Base-by-base conservation (phyloP, 2,888 invertebrate genomes). In the Pyrrhosoma nymphula region DNA sequence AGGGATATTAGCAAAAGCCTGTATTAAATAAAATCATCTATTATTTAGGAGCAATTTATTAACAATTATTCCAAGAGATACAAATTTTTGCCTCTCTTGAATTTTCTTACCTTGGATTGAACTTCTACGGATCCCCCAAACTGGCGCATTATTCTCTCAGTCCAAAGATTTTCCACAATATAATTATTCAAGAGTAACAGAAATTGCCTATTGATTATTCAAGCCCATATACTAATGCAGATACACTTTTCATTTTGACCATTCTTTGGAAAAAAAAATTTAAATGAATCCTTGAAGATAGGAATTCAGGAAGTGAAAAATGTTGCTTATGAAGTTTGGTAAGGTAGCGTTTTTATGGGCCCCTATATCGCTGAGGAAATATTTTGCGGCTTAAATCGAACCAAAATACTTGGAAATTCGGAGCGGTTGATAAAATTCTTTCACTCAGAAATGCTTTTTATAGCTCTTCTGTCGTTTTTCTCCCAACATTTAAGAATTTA, bases 321-420 rank as follows among this genome's bases (percentile, higher is more conserved):
- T 35, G 8, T 35, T 26, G 30, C 35, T 82, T 30, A 18, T 82
- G 18, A 35, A 30, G 35, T 16, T 82, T 82, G 26, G n/a, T 35
- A 16, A 26, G 82, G 1, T 35, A 35, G 16, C 82, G 82, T 82
- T 82, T 82, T 82, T 35, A 82, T 69, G 26, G 69, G 26, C 35
- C 8, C 35, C 30, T 16, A 14, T 82, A 82, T 82, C 35, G 16
- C 35, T 2, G 20, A 56, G 55, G n/a, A 89, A 55, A 56, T 89
- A 89, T 89, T 56, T 89, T 56, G 47, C 26, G 56, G n/a, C 55
- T 89, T 89, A 55, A 55, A 89, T 89, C 89, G 55, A 56, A 56
- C 26, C 56, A 26, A 89, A 56, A 89, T 47, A 56, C 89, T 89
- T n/a, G 47, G 26, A 56, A 23, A 89, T 56, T 56, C n/a, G n/a